phyloP scores from a whole-genome alignment of 2,797 vertebrate genomes.

The Rhinophrynus dorsalis region DNA sequence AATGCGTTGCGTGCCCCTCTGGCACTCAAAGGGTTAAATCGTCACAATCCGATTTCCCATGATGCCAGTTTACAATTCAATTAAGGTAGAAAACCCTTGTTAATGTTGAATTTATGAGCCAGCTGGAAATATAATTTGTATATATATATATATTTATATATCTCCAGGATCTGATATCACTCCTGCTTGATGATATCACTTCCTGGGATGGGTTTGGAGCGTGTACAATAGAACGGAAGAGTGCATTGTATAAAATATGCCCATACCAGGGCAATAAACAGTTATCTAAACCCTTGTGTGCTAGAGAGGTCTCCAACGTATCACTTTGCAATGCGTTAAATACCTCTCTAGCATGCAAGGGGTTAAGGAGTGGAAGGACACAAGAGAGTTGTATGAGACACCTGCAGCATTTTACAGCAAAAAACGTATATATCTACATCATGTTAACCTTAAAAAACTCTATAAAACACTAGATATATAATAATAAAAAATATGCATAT shows the following conservation, averaged over 20 bases:
- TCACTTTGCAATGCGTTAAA: too few relatives aligned
- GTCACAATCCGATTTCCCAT: too few relatives aligned
- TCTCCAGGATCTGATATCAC: background rate
- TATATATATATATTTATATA: too few relatives aligned
- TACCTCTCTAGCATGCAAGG: too few relatives aligned
- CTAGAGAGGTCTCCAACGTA: background rate
- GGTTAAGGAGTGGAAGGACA: conserved; percentile 20
- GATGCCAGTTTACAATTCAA: too few relatives aligned
- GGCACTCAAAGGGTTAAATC: too few relatives aligned
- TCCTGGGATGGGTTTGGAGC: background rate
- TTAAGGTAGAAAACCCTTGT: too few relatives aligned
- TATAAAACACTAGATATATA: conserved; percentile 95
- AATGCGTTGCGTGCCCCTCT: too few relatives aligned
- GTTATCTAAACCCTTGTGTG: background rate
- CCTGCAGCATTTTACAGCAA: conserved; percentile 70
- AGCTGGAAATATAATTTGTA: too few relatives aligned
- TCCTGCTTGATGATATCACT: background rate
- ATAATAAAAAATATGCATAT: conserved; percentile 99
- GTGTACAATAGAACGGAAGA: conserved; percentile 27
- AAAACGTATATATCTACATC: conserved; percentile 77
- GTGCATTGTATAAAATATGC: conserved; percentile 37
- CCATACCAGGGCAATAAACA: conserved; percentile 20
- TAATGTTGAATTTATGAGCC: too few relatives aligned
- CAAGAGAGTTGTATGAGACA: conserved; percentile 49
- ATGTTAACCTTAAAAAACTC: conserved; percentile 83